Base-by-base conservation (phyloP, 2,888 invertebrate genomes). In the Drosophila suboccidentalis region DNA sequence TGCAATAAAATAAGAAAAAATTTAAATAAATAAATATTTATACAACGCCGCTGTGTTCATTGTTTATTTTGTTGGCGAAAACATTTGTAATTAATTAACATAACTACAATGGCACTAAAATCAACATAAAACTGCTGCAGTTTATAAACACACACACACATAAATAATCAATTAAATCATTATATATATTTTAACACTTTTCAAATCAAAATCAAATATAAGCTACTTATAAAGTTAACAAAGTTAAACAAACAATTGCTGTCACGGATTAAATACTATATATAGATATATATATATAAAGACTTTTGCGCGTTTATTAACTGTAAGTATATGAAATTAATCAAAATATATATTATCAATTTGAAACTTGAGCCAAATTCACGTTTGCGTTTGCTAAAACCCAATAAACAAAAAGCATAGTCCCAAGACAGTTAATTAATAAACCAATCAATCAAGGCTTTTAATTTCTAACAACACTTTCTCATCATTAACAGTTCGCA, bases 31-130 rank as follows among this genome's bases (percentile, higher is more conserved):
- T 58, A 54, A 43, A 65, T 43, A 39, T 50, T 43, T 32, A 50
- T 39, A 71, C 54, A 72, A 47, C 68, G 59, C 61, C 68, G 61
- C 53, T 54, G 80, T 81, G 78, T 82, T 81, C 80, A 77, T 66
- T 67, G 77, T 73, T 71, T 70, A 67, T 59, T 32, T 47, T 47
- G 57, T 50, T 47, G 58, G 43, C 39, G n/a, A 61, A 68, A 70
- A 53, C 65, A 71, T 41, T 53, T 67, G 55, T 44, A 34, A 57
- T 62, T 43, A 64, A 75, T 69, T 57, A 57, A 44, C 34, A 44
- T 36, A 54, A 54, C 29, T 29, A 54, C 17, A 43, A 55, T 34
- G 55, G 55, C 43, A 43, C 26, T 34, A 17, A 50, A 50, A 36
- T 19, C 9, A 50, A 34, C 50, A 34, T 19, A n/a, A 34, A 34